Base-by-base conservation (phyloP, 2,888 invertebrate species). In the Lepas anatifera region DNA sequence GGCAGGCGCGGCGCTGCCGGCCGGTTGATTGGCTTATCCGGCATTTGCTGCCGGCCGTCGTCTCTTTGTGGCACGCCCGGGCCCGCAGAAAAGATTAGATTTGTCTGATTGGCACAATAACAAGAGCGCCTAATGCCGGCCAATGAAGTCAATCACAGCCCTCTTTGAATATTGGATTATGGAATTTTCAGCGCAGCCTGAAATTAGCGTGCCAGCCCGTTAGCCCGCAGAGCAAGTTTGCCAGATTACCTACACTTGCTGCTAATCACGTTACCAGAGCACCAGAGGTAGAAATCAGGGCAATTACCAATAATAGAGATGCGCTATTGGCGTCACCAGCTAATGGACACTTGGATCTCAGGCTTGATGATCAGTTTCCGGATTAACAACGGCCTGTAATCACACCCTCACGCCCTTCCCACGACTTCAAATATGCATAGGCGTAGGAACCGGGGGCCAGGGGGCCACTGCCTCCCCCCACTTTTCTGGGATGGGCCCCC, bases 81-180 rank as follows among this genome's bases (percentile, higher is more conserved):
- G 27, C 11, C 13, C 52, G 16, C 25, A 29, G 52, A 29, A 52
- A 52, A 52, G 50, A 52, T 52, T 52, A 16, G 52, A 52, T 52
- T 52, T 8, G 13, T 2, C 52, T 52, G 52, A 52, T 52, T 52
- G 52, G 52, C 52, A 52, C 52, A 52, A 52, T 52, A 52, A 52
- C 52, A 52, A 29, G 52, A 29, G 27, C 4, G 10, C 27, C 11
- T 48, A 48, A 52, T 52, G 52, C 29, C 29, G 16, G 52, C 52
- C 29, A 52, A 52, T 29, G 52, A 52, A 29, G 52, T 29, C 52
- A 52, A 52, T 52, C 52, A 52, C 52, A 52, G 52, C 52, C 52
- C 29, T 52, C 52, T 52, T 52, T 52, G 52, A 27, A 52, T 52
- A 52, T 29, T 52, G 52, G 52, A 52, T 52, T 52, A 52, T 29